Conservation (phyloP, 2,888 invertebrate genomes). For the Schizotus pectinicornis region DNA sequence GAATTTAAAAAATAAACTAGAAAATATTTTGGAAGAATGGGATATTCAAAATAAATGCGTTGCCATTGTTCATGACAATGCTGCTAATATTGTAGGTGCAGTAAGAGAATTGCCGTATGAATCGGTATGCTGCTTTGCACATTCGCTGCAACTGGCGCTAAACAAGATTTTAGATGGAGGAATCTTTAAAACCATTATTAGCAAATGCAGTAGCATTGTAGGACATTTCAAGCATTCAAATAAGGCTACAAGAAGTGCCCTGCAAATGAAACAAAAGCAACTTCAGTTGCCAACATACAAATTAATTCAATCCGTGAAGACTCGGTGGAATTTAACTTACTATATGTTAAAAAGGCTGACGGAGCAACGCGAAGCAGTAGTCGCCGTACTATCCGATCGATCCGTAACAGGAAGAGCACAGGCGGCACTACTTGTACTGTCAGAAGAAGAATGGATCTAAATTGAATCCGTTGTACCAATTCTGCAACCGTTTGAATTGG, state of each 20-base stretch:
- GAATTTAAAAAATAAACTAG: slow-evolving; percentile 34
- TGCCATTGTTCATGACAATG: slow-evolving; percentile 41
- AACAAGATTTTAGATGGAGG: slow-evolving; percentile 33
- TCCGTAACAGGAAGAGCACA: slow-evolving; percentile 5
- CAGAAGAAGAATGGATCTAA: slow-evolving; percentile 18
- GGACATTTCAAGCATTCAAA: slow-evolving; percentile 39
- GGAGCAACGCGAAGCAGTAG: slow-evolving; percentile 12
- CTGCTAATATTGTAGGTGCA: slow-evolving; percentile 37
- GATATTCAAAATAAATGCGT: slow-evolving; percentile 30
- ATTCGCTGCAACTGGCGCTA: slow-evolving; percentile 38
- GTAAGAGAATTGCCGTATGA: slow-evolving; percentile 19
- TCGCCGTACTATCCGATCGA: slow-evolving; percentile 11
- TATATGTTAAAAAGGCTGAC: slow-evolving; percentile 3
- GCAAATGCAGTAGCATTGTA: slow-evolving; percentile 33
- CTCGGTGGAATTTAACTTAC: slow-evolving; percentile 30
- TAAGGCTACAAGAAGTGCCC: slow-evolving; percentile 25
- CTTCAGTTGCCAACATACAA: slow-evolving; percentile 21
- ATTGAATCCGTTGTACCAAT: slow-evolving; percentile 8
- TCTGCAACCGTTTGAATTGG: slow-evolving; percentile 20
- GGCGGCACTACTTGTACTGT: slow-evolving; percentile 9
- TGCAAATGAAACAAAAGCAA: slow-evolving; percentile 20
- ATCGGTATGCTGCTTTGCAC: slow-evolving; percentile 39
- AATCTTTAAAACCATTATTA: slow-evolving; percentile 17
- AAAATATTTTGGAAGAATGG: slow-evolving; percentile 34
- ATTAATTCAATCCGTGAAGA: slow-evolving; percentile 27